Base-by-base conservation (phyloP, 2,797 vertebrate genomes). In the Sebastes matsubarae region DNA sequence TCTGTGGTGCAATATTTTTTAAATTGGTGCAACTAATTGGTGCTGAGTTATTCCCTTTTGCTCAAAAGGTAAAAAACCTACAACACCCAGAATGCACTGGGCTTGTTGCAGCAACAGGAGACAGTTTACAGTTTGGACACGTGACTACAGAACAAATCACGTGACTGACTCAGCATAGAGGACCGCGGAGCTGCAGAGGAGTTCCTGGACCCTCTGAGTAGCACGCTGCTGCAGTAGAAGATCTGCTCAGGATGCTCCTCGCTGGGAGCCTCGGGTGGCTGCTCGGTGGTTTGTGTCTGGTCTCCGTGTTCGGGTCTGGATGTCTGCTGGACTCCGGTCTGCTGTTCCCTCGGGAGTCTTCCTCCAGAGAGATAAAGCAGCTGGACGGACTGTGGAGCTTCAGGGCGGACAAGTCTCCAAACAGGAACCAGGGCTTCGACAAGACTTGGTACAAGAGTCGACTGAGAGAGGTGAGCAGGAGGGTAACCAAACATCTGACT, bases 331-430 rank as follows among this genome's bases (percentile, higher is more conserved):
- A 69, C 57, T 61, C 84, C 2, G 96, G 96, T 58, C 92, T 97
- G 97, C 93, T 99, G 3, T 97, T 94, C 75, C 98, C 98, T 2
- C 94, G 80, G 54, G 97, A 98, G 77, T 96, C 96, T 12, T 83
- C 94, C 0, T 96, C 96, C 71, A 94, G 98, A 7, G 97, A 99
- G 87, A 66, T 95, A 72, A 98, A 95, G 88, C 96, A 97, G 46
- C 94, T 97, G 50, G 91, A 80, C 80, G 98, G 98, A 2, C 85
- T 97, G 32, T 99, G 98, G 98, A 90, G 73, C 75, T 99, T 99
- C 95, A 94, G 98, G 82, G 97, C 98, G 0, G 98, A 99, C 72
- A 76, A 84, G 72, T 98, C 98, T 0, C 80, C 86, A 0, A 75
- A 60, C 82, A 93, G 98, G 89, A 94, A 94, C 63, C 88, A 83